Evolutionary conservation across 2,797 vertebrate species (phyloP).

Genomic region (Caiman crocodilus): DNA sequence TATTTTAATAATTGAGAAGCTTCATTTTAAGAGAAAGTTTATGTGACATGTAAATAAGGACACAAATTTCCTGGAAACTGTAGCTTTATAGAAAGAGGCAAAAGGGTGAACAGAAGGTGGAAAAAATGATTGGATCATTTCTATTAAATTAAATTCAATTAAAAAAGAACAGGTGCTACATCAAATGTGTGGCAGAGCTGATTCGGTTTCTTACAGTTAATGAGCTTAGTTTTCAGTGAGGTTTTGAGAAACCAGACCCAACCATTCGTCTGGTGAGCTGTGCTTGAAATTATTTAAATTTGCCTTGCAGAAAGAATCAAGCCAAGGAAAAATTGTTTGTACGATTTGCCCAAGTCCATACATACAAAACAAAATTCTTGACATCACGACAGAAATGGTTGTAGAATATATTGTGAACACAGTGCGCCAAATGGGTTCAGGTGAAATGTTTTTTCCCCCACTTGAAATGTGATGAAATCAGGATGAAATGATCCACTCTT

Average conservation of each 20-base stretch:
- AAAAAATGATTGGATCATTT: slow-evolving; percentile 42
- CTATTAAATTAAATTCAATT: slow-evolving; percentile 53
- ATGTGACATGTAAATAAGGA: background rate
- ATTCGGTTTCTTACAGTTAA: slow-evolving; percentile 41
- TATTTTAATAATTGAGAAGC: background rate
- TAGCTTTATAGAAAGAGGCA: background rate
- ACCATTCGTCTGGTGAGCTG: background rate
- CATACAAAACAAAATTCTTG: slow-evolving; percentile 8
- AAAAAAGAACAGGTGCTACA: slow-evolving; percentile 31
- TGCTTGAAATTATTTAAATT: slow-evolving; percentile 33
- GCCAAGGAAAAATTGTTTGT: background rate
- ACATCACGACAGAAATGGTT: slow-evolving; percentile 20
- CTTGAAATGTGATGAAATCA: slow-evolving; percentile 38
- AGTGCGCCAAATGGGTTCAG: background rate
- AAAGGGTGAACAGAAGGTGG: slow-evolving; percentile 31
- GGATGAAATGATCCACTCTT: background rate
- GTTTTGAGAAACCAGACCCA: slow-evolving; percentile 23
- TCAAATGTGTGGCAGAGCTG: slow-evolving; percentile 33
- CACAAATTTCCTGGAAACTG: background rate
- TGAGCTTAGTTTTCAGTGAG: slow-evolving; percentile 18
- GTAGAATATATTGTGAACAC: slow-evolving; percentile 23
- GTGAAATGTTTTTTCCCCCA: background rate
- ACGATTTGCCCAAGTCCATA: background rate
- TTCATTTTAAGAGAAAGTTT: background rate
- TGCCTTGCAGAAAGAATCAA: background rate